These are phyloP conservation scores for Mamestra configurata DNA, from an alignment of 1,140 invertebrate species.

Conservation along the genomic window DNA sequence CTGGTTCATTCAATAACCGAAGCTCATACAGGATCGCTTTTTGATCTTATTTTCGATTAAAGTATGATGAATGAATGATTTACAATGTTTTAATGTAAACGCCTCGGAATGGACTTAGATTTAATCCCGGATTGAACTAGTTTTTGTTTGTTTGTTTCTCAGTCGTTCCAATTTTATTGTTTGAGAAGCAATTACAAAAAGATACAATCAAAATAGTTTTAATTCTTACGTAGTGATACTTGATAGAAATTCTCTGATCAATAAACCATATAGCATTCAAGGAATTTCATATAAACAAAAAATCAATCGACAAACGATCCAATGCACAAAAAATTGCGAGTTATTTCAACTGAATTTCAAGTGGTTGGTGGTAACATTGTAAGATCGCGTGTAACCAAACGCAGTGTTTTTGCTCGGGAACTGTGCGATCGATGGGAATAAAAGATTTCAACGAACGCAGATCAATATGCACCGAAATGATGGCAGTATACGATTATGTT, in stretches of 20 bases:
- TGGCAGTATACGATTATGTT: not conserved
- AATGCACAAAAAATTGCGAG: not conserved
- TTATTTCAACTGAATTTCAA: slow-evolving; percentile 10
- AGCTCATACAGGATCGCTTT: slow-evolving; percentile 50
- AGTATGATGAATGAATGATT: slow-evolving; percentile 77
- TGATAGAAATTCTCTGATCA: not conserved
- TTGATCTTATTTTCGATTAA: slow-evolving; percentile 78
- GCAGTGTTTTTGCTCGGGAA: not conserved
- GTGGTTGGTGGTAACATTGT: not conserved
- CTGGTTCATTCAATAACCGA: slow-evolving; percentile 71
- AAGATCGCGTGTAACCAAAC: slow-evolving; percentile 5
- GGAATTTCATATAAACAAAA: not conserved
- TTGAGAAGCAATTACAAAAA: not conserved
- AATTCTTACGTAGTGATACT: not conserved
- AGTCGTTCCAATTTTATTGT: not conserved
- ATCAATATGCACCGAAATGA: not conserved
- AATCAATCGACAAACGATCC: not conserved
- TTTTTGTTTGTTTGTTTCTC: slow-evolving; percentile 20
- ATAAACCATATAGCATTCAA: not conserved
- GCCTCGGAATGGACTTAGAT: slow-evolving; percentile 20
- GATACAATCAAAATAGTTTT: not conserved
- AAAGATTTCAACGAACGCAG: slow-evolving; percentile 46
- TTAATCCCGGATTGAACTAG: slow-evolving; percentile 25
- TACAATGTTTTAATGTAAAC: slow-evolving; percentile 51
- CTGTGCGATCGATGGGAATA: not conserved